These are phyloP conservation scores for Enteromius argenteus DNA, from an alignment of 2,797 vertebrate species.

Conservation along the genomic window DNA sequence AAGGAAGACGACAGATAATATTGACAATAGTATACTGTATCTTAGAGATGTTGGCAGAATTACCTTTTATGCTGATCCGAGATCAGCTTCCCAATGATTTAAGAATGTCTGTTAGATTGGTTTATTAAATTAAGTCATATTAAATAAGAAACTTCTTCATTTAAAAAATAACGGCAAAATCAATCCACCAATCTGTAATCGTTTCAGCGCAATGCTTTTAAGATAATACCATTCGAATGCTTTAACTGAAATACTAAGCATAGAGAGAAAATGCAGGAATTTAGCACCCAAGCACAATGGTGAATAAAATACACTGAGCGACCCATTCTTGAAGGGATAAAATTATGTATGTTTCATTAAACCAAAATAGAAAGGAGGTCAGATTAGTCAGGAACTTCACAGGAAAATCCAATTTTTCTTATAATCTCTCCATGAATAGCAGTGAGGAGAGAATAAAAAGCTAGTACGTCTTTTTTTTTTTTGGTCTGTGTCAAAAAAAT, in stretches of 20 bases:
- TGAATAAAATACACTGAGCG: background rate
- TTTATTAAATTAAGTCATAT: background rate
- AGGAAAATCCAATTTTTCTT: constrained; percentile 13
- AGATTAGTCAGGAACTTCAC: constrained; percentile 13
- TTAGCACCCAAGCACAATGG: constrained; percentile 4
- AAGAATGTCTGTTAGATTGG: background rate
- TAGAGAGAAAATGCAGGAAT: background rate
- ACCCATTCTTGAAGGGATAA: background rate
- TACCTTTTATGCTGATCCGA: background rate
- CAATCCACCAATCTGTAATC: background rate
- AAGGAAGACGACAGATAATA: constrained; percentile 34
- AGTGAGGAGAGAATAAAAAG: background rate
- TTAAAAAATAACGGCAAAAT: background rate
- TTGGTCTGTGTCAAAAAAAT: constrained; percentile 6
- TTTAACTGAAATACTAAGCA: background rate
- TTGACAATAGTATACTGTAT: constrained; percentile 22
- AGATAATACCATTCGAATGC: background rate
- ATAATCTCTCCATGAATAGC: background rate
- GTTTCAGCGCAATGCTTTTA: background rate
- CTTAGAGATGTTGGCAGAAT: constrained; percentile 11
- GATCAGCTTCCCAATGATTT: constrained; percentile 2
- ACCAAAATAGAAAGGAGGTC: constrained; percentile 23
- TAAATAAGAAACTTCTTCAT: background rate
- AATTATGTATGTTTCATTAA: background rate
- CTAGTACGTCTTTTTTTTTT: constrained; percentile 5